Evolutionary conservation across 2,113 vertebrate genomes (phyloP), one percentile per base, ranked within the genome.

Genomic region (Sapayoa aenigma): DNA sequence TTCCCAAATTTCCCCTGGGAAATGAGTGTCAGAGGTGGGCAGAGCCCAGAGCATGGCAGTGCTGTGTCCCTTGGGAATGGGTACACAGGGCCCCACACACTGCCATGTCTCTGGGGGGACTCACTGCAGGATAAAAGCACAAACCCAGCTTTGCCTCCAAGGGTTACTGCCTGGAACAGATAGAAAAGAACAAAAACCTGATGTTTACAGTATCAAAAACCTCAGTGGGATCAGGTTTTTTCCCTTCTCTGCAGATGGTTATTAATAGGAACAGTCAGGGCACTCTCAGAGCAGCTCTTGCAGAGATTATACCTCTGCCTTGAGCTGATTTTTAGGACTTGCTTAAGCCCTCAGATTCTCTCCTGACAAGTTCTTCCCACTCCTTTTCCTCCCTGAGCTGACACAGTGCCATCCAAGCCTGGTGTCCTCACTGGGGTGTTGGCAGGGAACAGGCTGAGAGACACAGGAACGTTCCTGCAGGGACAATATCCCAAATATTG

Each of bases 221-320:
- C 82, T 85, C 79, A 7, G 8, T 63, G 67, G 85, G 44, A 76
- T 84, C 47, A 59, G 78, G 55, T 44, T 71, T 80, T 86, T 81
- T 82, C 86, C 50, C n/a, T 95, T 22, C 60, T 78, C 65, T 46
- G 69, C 92, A 93, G 82, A 50, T 25, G 25, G 73, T 76, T 95
- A 96, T 96, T 95, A 89, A 93, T 87, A 95, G 92, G 60, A 94
- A 66, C 80, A 81, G 89, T 7, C 65, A 31, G 63, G 33, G 63
- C 73, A 20, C 86, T 72, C 71, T 55, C 42, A 53, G 68, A 92
- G 74, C 87, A 71, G 94, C 63, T 89, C 80, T 69, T 77, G 80
- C 76, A 53, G 79, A 66, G 56, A 84, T 94, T 69, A 81, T 27
- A 55, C 55, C 56, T 84, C 73, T 39, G 69, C 49, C 76, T 89